These are phyloP conservation scores for Drosophila meridiana DNA, from an alignment of 2,888 invertebrate species.

Conservation along the genomic window DNA sequence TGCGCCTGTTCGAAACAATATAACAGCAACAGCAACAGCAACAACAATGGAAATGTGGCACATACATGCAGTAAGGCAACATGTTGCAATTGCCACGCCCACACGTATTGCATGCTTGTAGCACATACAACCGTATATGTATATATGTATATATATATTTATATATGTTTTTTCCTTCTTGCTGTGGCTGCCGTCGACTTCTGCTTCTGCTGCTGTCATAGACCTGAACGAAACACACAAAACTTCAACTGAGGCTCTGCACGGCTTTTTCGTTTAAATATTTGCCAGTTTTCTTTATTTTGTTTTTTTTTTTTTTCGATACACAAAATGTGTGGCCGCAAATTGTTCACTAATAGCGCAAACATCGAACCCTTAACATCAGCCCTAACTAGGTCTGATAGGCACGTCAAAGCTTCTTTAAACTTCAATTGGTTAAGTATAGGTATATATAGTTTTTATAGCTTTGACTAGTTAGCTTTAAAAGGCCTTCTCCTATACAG, in stretches of 20 bases:
- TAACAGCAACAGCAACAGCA: constrained; percentile 29
- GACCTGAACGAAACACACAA: constrained; percentile 39
- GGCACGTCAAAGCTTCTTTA: neutral
- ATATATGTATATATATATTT: neutral
- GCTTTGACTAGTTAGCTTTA: too few relatives aligned
- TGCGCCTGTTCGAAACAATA: constrained; percentile 71
- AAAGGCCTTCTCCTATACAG: too few relatives aligned
- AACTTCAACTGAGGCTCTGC: neutral
- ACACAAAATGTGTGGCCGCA: constrained; percentile 65
- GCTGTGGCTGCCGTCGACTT: neutral
- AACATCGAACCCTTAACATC: constrained; percentile 20
- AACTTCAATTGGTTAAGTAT: neutral
- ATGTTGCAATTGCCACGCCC: constrained; percentile 63
- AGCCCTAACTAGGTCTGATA: neutral
- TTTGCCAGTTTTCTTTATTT: constrained; percentile 44
- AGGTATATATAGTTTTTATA: too few relatives aligned
- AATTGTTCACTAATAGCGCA: constrained; percentile 53
- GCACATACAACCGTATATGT: constrained; percentile 51
- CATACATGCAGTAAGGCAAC: constrained; percentile 53
- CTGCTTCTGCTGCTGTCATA: constrained; percentile 53
- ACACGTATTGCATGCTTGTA: constrained; percentile 58
- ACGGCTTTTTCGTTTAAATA: constrained; percentile 55
- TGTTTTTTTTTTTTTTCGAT: constrained; percentile 45
- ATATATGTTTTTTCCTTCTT: neutral
- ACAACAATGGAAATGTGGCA: constrained; percentile 27